phyloP scores from a whole-genome alignment of 1,140 invertebrate genomes.

The Drosophila pachea region DNA sequence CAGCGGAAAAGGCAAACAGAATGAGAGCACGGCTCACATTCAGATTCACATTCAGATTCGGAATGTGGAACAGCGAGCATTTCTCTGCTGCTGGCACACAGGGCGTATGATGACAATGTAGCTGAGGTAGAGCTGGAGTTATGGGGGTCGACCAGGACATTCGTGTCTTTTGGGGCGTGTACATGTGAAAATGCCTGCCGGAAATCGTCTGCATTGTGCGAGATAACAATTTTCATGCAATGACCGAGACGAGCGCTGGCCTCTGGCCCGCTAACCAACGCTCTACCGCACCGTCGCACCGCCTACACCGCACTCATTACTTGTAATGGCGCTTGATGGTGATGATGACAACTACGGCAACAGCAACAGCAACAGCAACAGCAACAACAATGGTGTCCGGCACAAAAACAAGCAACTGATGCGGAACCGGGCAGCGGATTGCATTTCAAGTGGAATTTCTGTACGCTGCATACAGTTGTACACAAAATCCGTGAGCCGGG shows the following conservation, averaged over 20 bases:
- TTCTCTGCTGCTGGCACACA: constrained; percentile 54
- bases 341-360: constrained; percentile 64
- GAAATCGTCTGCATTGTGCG: constrained; percentile 74
- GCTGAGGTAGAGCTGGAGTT: background rate
- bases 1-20: constrained; percentile 19
- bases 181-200: constrained; percentile 56
- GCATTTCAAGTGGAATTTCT: constrained; percentile 48
- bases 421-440: constrained; percentile 41
- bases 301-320: constrained; percentile 64
- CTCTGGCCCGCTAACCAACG: background rate
- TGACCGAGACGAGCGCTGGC: constrained; percentile 47
- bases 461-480: constrained; percentile 56
- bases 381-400: constrained; percentile 26
- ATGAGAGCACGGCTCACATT: constrained; percentile 11
- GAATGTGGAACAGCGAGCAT: constrained; percentile 10
- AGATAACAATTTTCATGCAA: constrained; percentile 75
- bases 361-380: constrained; percentile 10
- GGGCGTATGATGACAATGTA: background rate
- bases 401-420: constrained; percentile 43
- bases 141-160: constrained; percentile 3
- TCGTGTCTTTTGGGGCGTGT: constrained; percentile 27
- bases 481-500: constrained; percentile 37
- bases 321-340: constrained; percentile 73
- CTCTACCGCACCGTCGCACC: constrained; percentile 4
- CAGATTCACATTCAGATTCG: background rate